These are phyloP conservation scores for Micromussa lordhowensis DNA, from an alignment of 92 coral and sea anemone species.

Conservation along the genomic window DNA sequence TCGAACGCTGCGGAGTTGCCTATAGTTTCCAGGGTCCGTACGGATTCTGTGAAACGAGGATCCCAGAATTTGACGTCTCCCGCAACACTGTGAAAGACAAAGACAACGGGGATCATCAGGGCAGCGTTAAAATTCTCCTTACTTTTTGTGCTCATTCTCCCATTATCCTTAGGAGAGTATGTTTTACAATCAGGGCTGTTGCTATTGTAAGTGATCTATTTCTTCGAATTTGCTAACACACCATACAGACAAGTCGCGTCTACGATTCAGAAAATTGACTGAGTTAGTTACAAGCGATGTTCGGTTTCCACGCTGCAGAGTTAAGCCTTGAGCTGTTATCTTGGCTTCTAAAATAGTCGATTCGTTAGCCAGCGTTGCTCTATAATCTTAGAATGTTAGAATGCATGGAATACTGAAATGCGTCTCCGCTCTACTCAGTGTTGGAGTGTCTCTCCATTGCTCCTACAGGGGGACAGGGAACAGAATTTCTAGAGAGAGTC, in stretches of 20 bases:
- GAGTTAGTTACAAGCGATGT: no score
- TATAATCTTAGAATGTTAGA: no score
- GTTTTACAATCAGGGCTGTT: neutral
- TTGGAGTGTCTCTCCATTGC: neutral
- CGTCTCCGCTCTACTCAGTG: no score
- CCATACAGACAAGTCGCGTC: neutral
- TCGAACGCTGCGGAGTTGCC: constrained; percentile 88
- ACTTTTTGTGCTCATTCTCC: neutral
- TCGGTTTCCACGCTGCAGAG: no score
- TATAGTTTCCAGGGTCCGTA: constrained; percentile 80
- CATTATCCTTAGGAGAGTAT: neutral
- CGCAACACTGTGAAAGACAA: constrained; percentile 75
- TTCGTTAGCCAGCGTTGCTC: no score
- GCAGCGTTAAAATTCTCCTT: neutral
- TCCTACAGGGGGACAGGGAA: no score
- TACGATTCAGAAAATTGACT: no score
- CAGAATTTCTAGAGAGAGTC: neutral
- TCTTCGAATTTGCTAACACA: no score
- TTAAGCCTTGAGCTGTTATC: no score
- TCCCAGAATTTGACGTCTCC: constrained; percentile 97
- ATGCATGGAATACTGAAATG: no score
- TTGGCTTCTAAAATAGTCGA: no score
- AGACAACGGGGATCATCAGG: neutral
- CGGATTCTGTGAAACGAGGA: constrained; percentile 95
- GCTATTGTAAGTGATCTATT: no score